Conservation (phyloP, 2,797 vertebrate species). For the Rhynchotus rufescens region DNA sequence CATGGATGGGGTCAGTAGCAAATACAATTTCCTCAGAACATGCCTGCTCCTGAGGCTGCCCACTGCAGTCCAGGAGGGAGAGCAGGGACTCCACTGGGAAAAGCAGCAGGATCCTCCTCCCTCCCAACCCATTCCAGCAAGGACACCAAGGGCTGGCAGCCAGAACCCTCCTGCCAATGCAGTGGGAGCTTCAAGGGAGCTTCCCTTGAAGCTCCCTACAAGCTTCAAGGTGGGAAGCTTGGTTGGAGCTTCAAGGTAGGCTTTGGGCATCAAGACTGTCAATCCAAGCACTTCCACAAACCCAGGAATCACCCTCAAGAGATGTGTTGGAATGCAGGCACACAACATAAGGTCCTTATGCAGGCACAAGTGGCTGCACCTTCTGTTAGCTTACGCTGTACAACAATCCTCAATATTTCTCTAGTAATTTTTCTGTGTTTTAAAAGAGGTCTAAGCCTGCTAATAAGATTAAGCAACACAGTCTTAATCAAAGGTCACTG, state of each 20-base stretch:
- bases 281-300: background rate
- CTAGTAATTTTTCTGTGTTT: background rate
- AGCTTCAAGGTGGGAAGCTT: too few species aligned
- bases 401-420: background rate
- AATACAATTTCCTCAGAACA: background rate
- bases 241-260: background rate
- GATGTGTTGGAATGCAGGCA: background rate
- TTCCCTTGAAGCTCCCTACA: too few species aligned
- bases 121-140: background rate
- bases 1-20: background rate
- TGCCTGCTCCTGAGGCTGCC: background rate
- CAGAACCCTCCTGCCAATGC: background rate
- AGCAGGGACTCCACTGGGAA: background rate
- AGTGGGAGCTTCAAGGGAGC: background rate
- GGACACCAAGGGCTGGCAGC: background rate
- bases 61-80: background rate
- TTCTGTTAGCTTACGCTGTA: background rate
- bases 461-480: background rate
- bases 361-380: background rate
- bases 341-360: background rate
- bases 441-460: background rate
- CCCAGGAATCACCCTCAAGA: background rate
- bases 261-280: background rate
- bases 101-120: background rate
- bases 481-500: conserved; percentile 1